Conservation (phyloP, 2,113 vertebrate genomes). For the Acinonyx jubatus region DNA sequence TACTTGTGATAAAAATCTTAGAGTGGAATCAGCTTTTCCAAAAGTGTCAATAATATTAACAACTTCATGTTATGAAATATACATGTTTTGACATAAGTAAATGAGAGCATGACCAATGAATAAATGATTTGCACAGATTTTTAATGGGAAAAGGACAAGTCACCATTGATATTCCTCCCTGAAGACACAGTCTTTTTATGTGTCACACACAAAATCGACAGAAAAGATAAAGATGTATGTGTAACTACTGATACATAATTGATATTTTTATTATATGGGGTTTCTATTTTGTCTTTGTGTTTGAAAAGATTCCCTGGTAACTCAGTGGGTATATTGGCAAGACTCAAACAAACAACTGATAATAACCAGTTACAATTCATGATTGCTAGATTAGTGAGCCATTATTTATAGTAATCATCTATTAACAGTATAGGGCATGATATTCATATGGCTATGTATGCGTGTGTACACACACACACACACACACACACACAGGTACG, state of each 20-base stretch:
- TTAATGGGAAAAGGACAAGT: background rate
- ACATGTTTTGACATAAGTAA: slow-evolving; percentile 28
- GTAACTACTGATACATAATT: background rate
- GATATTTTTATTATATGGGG: slow-evolving; percentile 25
- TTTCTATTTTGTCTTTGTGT: slow-evolving; percentile 2
- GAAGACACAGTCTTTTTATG: background rate
- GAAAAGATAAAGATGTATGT: slow-evolving; percentile 7
- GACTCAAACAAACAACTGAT: background rate
- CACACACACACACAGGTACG: background rate
- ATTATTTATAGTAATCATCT: background rate
- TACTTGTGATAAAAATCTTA: slow-evolving; percentile 35
- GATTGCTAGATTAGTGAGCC: background rate
- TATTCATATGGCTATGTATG: background rate
- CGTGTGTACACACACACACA: background rate
- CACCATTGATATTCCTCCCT: background rate
- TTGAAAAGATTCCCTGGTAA: slow-evolving; percentile 38
- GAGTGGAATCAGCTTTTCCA: slow-evolving; percentile 19
- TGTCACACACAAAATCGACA: slow-evolving; percentile 21
- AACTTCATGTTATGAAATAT: slow-evolving; percentile 6
- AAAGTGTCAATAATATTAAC: background rate
- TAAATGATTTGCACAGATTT: background rate
- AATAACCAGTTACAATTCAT: background rate
- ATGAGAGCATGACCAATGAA: background rate
- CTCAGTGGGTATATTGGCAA: background rate
- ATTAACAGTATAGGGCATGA: background rate